Evolutionary conservation across 2,113 vertebrate species (phyloP).

Genomic region (Gracilinanus agilis): DNA sequence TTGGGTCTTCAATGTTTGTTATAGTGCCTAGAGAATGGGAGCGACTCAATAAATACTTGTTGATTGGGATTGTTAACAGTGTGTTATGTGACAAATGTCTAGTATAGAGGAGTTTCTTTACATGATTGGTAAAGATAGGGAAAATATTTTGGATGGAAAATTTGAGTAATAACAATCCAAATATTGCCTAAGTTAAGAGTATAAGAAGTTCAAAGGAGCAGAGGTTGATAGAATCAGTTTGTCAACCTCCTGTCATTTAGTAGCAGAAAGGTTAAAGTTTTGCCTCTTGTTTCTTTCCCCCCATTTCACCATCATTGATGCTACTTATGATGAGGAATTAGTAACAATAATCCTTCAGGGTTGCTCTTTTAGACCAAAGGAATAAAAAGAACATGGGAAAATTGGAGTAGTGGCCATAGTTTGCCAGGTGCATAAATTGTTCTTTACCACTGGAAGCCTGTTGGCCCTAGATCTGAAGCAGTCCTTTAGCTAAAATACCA

Average conservation of each 20-base stretch:
- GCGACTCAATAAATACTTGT: not conserved
- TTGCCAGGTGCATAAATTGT: not conserved
- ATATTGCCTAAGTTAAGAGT: conserved; percentile 1
- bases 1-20: not conserved
- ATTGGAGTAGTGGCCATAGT: not conserved
- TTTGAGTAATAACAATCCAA: not conserved
- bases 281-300: not conserved
- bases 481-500: not conserved
- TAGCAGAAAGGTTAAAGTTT: not conserved
- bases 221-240: not conserved
- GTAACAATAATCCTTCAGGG: not conserved
- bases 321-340: not conserved
- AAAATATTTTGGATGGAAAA: conserved; percentile 6
- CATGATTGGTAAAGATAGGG: not conserved
- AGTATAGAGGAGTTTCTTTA: not conserved
- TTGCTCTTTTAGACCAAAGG: not conserved
- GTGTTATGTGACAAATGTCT: conserved; percentile 13
- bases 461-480: conserved; percentile 18
- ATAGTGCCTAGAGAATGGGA: not conserved
- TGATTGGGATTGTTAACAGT: not conserved
- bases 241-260: not conserved
- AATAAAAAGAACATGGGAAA: not conserved
- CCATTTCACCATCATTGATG: not conserved
- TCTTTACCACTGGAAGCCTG: conserved; percentile 35
- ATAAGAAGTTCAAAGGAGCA: conserved; percentile 27